phyloP scores from a whole-genome alignment of 2,797 vertebrate genomes.

The Anabacerthia variegaticeps region DNA sequence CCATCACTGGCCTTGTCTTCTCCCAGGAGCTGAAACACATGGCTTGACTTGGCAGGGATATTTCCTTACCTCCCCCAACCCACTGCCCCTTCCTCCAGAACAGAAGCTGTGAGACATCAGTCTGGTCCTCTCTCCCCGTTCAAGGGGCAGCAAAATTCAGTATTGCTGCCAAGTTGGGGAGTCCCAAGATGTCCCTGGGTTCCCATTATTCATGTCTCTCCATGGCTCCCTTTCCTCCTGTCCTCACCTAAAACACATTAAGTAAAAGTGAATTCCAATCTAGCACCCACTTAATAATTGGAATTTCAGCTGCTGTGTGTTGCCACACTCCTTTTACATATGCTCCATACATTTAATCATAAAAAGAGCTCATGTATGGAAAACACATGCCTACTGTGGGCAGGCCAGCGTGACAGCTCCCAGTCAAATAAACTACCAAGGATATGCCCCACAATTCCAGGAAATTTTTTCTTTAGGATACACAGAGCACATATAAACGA shows the following conservation, averaged over 20 bases:
- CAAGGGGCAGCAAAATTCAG: neutral
- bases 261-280: neutral
- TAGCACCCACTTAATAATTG: neutral
- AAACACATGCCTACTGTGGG: constrained; percentile 43
- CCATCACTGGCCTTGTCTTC: neutral
- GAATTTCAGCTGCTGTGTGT: neutral
- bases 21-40: neutral
- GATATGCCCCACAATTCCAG: neutral
- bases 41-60: neutral
- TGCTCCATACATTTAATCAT: constrained; percentile 16
- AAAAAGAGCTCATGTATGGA: constrained; percentile 27
- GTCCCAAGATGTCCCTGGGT: neutral
- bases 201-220: neutral
- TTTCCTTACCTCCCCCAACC: neutral
- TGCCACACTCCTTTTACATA: neutral
- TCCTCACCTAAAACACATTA: neutral
- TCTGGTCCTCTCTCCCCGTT: neutral
- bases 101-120: neutral
- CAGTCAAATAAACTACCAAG: neutral
- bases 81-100: neutral
- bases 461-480: constrained; percentile 46
- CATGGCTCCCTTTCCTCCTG: neutral
- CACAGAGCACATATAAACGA: constrained; percentile 11
- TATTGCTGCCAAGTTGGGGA: neutral
- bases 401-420: neutral